Evolutionary conservation across 2,797 vertebrate genomes (phyloP).

Genomic region (Eremophila alpestris): DNA sequence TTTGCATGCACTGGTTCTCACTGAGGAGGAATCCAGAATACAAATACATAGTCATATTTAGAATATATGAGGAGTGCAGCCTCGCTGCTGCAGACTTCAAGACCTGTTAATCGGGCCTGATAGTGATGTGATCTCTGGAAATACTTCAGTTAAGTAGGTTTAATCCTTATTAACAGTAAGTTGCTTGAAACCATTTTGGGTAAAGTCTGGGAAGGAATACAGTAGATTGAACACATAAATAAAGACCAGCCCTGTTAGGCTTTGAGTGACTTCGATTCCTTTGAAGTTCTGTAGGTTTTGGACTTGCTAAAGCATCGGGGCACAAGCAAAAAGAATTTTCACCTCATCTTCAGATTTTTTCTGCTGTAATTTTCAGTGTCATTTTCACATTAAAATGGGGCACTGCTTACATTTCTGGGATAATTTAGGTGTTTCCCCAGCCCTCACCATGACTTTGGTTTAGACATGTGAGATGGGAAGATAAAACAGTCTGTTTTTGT

Average conservation of each 20-base stretch:
- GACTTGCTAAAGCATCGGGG: neutral
- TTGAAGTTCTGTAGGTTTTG: neutral
- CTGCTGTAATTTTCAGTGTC: neutral
- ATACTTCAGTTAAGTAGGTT: constrained; percentile 40
- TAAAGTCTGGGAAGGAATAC: constrained; percentile 3
- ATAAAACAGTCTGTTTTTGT: neutral
- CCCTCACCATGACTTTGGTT: neutral
- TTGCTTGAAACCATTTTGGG: constrained; percentile 38
- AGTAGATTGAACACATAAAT: neutral
- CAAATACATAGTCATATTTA: constrained; percentile 26
- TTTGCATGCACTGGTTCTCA: constrained; percentile 34
- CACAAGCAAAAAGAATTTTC: neutral
- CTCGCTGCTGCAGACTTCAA: neutral
- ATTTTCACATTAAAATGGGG: neutral
- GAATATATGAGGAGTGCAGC: neutral
- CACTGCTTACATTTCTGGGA: neutral
- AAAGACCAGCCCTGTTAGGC: neutral
- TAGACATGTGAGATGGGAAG: neutral
- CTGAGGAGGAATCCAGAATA: constrained; percentile 43
- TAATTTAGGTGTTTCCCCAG: neutral
- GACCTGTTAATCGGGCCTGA: constrained; percentile 7
- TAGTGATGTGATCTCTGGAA: constrained; percentile 50
- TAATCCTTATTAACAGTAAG: constrained; percentile 54
- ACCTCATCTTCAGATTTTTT: neutral
- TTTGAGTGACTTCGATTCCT: neutral